Evolutionary conservation across 1,140 invertebrate species (phyloP).

Genomic region (Armadillidium nasatum): DNA sequence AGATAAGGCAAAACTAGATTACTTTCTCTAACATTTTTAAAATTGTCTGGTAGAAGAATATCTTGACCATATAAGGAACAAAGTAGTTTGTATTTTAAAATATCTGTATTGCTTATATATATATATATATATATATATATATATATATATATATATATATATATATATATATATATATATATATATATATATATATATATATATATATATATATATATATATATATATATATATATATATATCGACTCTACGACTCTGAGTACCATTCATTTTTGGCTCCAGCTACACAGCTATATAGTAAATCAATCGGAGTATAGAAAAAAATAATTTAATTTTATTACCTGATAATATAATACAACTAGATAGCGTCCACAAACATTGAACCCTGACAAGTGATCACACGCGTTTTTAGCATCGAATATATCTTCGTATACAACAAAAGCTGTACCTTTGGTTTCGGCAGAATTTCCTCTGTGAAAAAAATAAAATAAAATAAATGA

Average conservation of each 20-base stretch:
- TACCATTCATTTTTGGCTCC: not conserved
- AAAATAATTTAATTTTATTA: conserved; percentile 46
- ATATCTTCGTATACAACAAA: conserved; percentile 99
- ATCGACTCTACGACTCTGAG: no score
- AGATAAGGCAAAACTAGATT: no score
- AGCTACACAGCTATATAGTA: not conserved
- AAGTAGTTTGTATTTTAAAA: no score
- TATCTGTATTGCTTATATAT: no score
- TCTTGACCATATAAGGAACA: no score
- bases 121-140: not conserved
- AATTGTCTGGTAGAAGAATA: no score
- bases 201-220: not conserved
- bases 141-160: conserved; percentile 4
- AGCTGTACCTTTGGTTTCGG: conserved; percentile 94
- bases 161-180: conserved; percentile 4
- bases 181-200: not conserved
- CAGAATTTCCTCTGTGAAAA: conserved; percentile 84
- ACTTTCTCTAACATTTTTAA: no score
- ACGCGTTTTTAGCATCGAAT: conserved; percentile 99
- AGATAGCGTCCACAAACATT: conserved; percentile 98
- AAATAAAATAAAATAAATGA: no score
- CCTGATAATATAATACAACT: conserved; percentile 92
- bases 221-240: not conserved
- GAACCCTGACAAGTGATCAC: conserved; percentile 97
- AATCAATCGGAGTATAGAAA: conserved; percentile 14